These are phyloP conservation scores for Erythrocercus mccallii DNA, from an alignment of 2,113 vertebrate species.

Conservation along the genomic window DNA sequence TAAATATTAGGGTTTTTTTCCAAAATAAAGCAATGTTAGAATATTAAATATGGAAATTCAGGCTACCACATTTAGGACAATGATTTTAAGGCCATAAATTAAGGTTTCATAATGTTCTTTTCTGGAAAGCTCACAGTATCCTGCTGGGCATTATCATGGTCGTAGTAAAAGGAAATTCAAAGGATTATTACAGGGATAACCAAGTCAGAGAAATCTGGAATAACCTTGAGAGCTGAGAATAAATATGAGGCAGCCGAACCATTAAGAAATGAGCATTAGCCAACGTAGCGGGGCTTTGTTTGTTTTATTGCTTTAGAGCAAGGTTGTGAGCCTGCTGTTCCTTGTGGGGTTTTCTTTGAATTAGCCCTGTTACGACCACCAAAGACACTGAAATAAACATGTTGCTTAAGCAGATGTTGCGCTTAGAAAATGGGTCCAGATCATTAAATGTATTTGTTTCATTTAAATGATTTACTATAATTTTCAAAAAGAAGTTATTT, in stretches of 20 bases:
- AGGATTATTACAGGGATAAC: neutral
- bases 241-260: neutral
- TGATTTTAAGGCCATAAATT: neutral
- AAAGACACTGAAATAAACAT: neutral
- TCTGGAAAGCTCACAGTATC: neutral
- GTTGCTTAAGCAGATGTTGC: neutral
- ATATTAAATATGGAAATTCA: neutral
- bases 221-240: neutral
- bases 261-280: constrained; percentile 1
- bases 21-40: neutral
- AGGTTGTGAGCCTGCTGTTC: neutral
- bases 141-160: neutral
- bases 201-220: neutral
- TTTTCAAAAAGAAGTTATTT: neutral
- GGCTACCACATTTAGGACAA: neutral
- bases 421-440: neutral
- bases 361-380: constrained; percentile 1
- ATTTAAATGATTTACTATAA: neutral
- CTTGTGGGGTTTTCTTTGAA: neutral
- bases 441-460: neutral
- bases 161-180: neutral
- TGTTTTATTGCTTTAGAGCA: neutral
- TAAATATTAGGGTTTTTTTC: neutral
- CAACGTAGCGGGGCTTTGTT: neutral
- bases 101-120: neutral